Conservation (phyloP, 2,113 vertebrate genomes). For the Cinclus mexicanus region DNA sequence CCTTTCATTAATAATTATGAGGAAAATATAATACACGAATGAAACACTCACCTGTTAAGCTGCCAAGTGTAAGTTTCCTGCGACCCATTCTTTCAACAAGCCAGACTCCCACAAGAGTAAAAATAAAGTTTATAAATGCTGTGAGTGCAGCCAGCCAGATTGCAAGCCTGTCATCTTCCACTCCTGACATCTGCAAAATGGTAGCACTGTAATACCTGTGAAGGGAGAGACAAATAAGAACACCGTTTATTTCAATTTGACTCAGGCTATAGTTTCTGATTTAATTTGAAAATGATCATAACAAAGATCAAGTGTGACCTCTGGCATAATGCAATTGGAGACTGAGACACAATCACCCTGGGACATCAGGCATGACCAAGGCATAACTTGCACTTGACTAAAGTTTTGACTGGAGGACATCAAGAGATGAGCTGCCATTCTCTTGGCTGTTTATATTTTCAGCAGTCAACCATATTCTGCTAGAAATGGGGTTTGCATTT, state of each 20-base stretch:
- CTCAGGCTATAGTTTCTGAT: background rate
- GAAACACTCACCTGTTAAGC: conserved; percentile 84
- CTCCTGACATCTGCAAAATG: conserved; percentile 98
- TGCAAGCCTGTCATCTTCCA: conserved; percentile 89
- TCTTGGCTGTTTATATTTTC: background rate
- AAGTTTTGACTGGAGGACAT: background rate
- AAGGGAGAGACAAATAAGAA: background rate
- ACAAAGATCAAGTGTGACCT: background rate
- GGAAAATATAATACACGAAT: background rate
- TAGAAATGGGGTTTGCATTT: background rate
- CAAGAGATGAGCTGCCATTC: background rate
- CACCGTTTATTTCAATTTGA: background rate
- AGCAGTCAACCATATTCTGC: background rate
- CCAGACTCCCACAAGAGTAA: conserved; percentile 95
- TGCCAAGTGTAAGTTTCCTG: conserved; percentile 89
- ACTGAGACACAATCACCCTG: background rate
- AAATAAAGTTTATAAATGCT: conserved; percentile 95
- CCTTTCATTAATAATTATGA: background rate
- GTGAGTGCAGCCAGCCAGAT: conserved; percentile 94
- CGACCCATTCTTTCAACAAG: conserved; percentile 94
- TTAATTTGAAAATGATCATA: background rate
- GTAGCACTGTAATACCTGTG: conserved; percentile 97
- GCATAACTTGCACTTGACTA: background rate
- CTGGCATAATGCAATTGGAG: background rate
- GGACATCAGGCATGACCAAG: background rate